A percentile compares a stretch with the other conserved stretches of the same genome.
Conservation (phyloP, 2,888 invertebrate genomes). For the Helobdella robusta region DNA sequence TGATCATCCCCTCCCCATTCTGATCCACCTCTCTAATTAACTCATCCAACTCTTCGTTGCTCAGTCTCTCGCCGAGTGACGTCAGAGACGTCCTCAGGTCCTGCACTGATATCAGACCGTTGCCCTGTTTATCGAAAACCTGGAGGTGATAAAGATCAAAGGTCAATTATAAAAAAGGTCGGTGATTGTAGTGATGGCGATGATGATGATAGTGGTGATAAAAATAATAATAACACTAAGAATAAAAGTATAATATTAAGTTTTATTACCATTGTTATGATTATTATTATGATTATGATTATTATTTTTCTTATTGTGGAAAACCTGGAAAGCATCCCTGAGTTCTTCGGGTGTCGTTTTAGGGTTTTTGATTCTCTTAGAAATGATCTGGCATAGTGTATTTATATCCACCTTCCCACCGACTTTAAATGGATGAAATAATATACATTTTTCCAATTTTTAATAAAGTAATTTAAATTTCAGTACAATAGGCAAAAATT, state of each 20-base stretch:
- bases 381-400: slow-evolving; percentile 26
- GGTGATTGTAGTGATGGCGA: neutral
- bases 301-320: no score
- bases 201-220: no score
- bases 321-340: slow-evolving; percentile 31
- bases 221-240: neutral
- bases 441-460: no score
- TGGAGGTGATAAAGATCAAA: no score
- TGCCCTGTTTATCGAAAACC: slow-evolving; percentile 35
- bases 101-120: slow-evolving; percentile 29
- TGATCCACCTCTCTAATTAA: slow-evolving; percentile 34
- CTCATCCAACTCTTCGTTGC: slow-evolving; percentile 34
- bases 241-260: neutral
- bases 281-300: no score
- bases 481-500: no score
- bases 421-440: no score
- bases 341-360: slow-evolving; percentile 31
- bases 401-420: slow-evolving; percentile 32
- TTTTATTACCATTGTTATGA: no score
- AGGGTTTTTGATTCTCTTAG: slow-evolving; percentile 22
- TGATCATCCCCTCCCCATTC: slow-evolving; percentile 32
- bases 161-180: neutral
- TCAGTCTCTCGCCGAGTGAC: slow-evolving; percentile 33
- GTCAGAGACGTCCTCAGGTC: slow-evolving; percentile 34
- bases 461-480: no score